Conservation (phyloP, 2,888 invertebrate genomes). For the Nephrotoma guestfalica region DNA sequence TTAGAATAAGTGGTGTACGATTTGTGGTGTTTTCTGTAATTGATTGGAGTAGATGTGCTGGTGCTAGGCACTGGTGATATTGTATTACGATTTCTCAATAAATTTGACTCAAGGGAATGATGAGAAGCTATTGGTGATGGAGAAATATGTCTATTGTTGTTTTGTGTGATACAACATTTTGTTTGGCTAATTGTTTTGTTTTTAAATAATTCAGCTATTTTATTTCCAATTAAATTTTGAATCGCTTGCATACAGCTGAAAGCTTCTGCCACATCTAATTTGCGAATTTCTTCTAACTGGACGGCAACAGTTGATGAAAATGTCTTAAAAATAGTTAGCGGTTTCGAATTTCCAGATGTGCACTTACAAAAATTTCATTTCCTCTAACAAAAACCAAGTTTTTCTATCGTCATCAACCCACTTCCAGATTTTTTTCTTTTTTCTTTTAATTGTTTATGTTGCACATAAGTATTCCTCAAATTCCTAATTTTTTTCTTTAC, state of each 20-base stretch:
- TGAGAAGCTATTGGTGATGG: background rate
- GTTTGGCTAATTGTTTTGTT: background rate
- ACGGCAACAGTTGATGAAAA: too few relatives aligned
- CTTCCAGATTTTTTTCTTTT: too few relatives aligned
- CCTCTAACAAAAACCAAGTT: too few relatives aligned
- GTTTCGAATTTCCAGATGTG: background rate
- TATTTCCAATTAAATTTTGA: background rate
- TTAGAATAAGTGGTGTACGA: background rate
- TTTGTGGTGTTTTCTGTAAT: background rate
- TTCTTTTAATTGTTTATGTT: too few relatives aligned
- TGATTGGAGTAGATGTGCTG: background rate
- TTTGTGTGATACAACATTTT: background rate
- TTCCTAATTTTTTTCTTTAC: too few relatives aligned
- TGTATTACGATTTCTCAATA: background rate
- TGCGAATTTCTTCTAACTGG: conserved; percentile 15
- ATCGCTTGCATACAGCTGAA: background rate
- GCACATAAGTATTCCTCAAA: too few relatives aligned
- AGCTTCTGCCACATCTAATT: background rate
- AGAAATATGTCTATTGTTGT: background rate
- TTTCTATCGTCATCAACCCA: too few relatives aligned
- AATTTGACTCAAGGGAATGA: background rate
- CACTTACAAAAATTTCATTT: background rate
- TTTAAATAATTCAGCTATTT: background rate
- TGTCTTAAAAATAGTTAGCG: background rate
- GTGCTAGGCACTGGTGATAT: background rate